A percentile compares a stretch with the other conserved stretches of the same genome.
Evolutionary conservation across 2,888 invertebrate genomes (phyloP).

Genomic region (Belgica antarctica): DNA sequence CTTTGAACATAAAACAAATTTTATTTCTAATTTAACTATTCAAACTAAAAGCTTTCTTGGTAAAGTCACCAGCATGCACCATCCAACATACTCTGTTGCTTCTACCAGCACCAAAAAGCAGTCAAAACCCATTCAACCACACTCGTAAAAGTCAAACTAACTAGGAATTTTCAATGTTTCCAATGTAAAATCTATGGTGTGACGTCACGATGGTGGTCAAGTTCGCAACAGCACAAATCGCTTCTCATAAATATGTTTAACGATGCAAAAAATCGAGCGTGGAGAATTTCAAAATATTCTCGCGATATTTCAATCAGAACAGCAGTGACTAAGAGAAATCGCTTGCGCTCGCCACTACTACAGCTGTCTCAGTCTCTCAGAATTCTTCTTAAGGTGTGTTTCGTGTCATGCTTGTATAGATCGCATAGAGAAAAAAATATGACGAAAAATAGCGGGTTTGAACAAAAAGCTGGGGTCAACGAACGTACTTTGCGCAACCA

Average conservation of each 20-base stretch:
- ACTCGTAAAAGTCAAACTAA: too few relatives aligned
- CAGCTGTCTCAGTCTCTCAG: conserved; percentile 13
- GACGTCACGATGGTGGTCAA: background rate
- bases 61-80: too few relatives aligned
- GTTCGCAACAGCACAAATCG: background rate
- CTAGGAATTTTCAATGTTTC: too few relatives aligned
- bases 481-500: conserved; percentile 42
- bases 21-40: too few relatives aligned
- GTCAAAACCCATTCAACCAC: too few relatives aligned
- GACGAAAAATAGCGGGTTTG: background rate
- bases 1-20: too few relatives aligned
- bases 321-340: background rate
- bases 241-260: background rate
- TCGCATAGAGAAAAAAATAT: conserved; percentile 17
- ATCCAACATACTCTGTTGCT: too few relatives aligned
- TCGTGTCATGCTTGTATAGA: background rate
- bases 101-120: too few relatives aligned
- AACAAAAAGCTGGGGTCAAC: conserved; percentile 34
- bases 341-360: conserved; percentile 1
- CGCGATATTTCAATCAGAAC: background rate
- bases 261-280: conserved; percentile 8
- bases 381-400: conserved; percentile 24
- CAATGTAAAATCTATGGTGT: too few relatives aligned
- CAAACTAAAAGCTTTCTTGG: too few relatives aligned
- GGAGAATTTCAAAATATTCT: background rate